Base-by-base conservation (phyloP, 2,113 vertebrate species). In the Phainopepla nitens region DNA sequence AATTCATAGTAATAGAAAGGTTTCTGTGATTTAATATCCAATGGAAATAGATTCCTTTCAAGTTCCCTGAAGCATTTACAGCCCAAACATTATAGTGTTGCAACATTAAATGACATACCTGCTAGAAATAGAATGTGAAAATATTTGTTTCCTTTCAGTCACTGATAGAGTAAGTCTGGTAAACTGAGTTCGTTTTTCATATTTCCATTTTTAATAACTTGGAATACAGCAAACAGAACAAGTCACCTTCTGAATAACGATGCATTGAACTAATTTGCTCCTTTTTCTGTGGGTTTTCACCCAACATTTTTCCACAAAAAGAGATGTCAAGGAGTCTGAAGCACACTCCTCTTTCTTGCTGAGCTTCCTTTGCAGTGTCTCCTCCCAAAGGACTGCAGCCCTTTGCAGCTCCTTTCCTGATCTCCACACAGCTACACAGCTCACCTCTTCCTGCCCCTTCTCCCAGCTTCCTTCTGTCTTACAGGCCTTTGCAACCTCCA, bases 11-110 rank as follows among this genome's bases (percentile, higher is more conserved):
- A 86, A 73, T 50, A 92, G 62, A 86, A 62, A 22, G 44, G n/a
- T 93, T 90, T 54, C 66, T 91, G 35, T 91, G 75, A 83, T 88
- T 90, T 86, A 68, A 95, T 62, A 78, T 90, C 47, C 54, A 42
- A 12, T 51, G 53, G 35, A 91, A 91, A 71, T 45, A 16, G 28
- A 66, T 82, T 89, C 68, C 73, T 81, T 87, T 87, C 62, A 77
- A 73, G 49, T 82, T 88, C 39, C 54, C 54, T 66, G 82, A 54
- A 73, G 75, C 76, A 70, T 77, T 91, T 77, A 50, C 54, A 83
- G 71, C 45, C 50, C 39, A 47, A 39, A 49, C 35, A 29, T 44
- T 82, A n/a, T 51, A 73, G 39, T 54, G 87, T 57, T 86, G 35
- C 14, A 62, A 56, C 18, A 83, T 15, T 69, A 69, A 75, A 77